phyloP scores from a whole-genome alignment of 2,888 invertebrate genomes.

The Ferrisia virgata region DNA sequence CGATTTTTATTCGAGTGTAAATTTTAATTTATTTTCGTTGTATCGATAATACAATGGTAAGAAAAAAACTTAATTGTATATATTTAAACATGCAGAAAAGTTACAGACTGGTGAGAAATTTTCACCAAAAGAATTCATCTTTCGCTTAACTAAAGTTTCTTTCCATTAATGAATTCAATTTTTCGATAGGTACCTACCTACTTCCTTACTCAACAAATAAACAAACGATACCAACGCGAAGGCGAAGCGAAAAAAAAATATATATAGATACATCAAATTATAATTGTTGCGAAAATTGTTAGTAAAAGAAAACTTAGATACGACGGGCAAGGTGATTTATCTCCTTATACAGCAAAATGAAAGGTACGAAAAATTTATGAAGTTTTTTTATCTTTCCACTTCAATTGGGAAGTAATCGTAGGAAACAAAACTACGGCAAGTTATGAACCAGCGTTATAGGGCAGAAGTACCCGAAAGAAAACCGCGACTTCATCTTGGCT shows the following conservation, averaged over 20 bases:
- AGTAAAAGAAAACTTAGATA: not conserved
- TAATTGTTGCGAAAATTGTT: slow-evolving; percentile 17
- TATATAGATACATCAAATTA: not conserved
- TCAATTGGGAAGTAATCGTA: slow-evolving; percentile 42
- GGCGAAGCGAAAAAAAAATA: too few species aligned
- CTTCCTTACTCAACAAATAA: not conserved
- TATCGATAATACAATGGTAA: not conserved
- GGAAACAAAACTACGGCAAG: slow-evolving; percentile 27
- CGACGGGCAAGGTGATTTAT: not conserved
- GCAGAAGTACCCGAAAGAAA: not conserved
- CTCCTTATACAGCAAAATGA: slow-evolving; percentile 21
- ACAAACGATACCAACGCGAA: not conserved
- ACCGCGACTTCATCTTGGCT: slow-evolving; percentile 14
- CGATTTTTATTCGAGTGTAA: not conserved
- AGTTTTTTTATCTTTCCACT: slow-evolving; percentile 44
- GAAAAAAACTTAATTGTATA: not conserved
- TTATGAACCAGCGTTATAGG: not conserved
- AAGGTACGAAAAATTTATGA: slow-evolving; percentile 44
- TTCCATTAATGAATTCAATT: not conserved
- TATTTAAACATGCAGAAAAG: not conserved
- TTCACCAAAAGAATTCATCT: not conserved
- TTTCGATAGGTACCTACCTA: not conserved
- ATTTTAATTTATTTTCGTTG: not conserved
- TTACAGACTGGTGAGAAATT: not conserved
- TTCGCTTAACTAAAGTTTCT: not conserved